Evolutionary conservation across 2,797 vertebrate species (phyloP).

Genomic region (Mormyrops attenuatus): DNA sequence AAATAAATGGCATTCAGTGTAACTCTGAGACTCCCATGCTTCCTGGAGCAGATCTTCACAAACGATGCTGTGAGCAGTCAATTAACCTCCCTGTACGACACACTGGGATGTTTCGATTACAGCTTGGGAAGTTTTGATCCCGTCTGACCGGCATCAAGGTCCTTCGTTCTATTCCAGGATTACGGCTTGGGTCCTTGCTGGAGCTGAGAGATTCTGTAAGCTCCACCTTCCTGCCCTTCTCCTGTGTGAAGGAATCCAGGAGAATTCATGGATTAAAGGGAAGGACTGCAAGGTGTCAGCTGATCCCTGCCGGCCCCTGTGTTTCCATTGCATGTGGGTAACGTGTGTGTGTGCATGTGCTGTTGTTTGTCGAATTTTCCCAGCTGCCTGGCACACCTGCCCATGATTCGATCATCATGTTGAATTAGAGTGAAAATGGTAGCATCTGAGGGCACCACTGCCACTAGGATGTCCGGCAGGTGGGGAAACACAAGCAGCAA

Average conservation of each 20-base stretch:
- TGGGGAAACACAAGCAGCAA: neutral
- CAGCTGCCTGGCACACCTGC: neutral
- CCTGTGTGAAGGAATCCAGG: neutral
- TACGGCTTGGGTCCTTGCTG: neutral
- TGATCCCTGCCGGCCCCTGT: neutral
- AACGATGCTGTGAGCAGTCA: neutral
- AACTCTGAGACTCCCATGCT: neutral
- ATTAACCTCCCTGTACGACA: neutral
- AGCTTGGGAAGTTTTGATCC: neutral
- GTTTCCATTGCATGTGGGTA: neutral
- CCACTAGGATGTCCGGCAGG: neutral
- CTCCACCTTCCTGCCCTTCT: neutral
- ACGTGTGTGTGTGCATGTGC: neutral
- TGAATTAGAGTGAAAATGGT: neutral
- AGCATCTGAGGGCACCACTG: neutral
- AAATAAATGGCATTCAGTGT: neutral
- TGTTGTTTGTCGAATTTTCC: neutral
- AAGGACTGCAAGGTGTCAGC: neutral
- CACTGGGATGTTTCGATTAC: neutral
- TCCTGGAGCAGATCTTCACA: neutral
- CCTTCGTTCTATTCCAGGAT: neutral
- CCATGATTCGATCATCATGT: neutral
- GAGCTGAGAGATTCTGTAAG: neutral
- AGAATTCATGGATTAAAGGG: neutral
- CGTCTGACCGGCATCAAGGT: neutral